Percentiles rank a stretch among this genome's conserved stretches.
These are phyloP conservation scores for Nomada goodeniana DNA, from an alignment of 2,888 invertebrate species.

Conservation along the genomic window DNA sequence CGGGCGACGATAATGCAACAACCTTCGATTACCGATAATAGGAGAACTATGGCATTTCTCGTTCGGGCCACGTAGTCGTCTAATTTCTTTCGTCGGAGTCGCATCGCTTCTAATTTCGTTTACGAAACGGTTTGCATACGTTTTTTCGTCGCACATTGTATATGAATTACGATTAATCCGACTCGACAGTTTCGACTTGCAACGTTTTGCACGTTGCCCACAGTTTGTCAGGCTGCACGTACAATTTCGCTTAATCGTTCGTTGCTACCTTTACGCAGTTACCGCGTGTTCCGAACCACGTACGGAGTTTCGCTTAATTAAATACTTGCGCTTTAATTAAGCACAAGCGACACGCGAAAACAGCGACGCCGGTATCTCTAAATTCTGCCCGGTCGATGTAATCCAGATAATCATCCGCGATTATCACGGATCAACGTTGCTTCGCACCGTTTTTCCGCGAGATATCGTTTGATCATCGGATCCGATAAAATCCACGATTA, in stretches of 20 bases:
- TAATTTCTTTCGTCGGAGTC: too few species aligned
- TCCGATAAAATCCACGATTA: constrained; percentile 6
- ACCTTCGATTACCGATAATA: too few species aligned
- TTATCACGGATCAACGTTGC: constrained; percentile 16
- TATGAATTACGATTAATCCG: constrained; percentile 32
- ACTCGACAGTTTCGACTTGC: constrained; percentile 38
- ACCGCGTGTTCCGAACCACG: constrained; percentile 43
- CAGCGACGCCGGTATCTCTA: constrained; percentile 7
- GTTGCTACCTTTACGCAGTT: constrained; percentile 36
- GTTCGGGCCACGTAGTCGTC: too few species aligned
- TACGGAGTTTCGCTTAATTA: constrained; percentile 59
- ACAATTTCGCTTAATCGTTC: constrained; percentile 60
- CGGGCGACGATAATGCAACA: background rate
- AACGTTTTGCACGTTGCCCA: constrained; percentile 18
- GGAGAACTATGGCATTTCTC: too few species aligned
- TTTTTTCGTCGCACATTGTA: background rate
- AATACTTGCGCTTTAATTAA: constrained; percentile 68
- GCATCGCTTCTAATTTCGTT: too few species aligned
- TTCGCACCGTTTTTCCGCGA: constrained; percentile 35
- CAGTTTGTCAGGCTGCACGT: constrained; percentile 43
- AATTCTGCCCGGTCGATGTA: constrained; percentile 19
- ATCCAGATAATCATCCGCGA: constrained; percentile 38
- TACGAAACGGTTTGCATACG: too few species aligned
- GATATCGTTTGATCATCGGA: constrained; percentile 26
- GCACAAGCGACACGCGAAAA: constrained; percentile 45